Conservation (phyloP, 2,888 invertebrate genomes). For the Boloria euphrosyne region DNA sequence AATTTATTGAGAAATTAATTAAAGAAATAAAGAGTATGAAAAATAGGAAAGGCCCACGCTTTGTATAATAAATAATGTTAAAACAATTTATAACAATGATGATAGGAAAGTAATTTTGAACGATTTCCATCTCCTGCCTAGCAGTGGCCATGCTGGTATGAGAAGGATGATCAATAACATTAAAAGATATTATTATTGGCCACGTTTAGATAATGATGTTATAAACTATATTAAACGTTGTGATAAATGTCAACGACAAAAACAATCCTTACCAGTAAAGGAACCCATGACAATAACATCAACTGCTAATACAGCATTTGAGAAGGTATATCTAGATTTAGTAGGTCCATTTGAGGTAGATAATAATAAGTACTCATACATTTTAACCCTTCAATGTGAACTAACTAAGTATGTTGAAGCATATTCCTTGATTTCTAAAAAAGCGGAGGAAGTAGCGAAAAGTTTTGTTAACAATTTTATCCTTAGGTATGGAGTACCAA, state of each 20-base stretch:
- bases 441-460: constrained; percentile 16
- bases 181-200: constrained; percentile 35
- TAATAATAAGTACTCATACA: constrained; percentile 28
- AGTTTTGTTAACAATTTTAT: constrained; percentile 33
- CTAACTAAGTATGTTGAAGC: constrained; percentile 11
- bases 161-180: constrained; percentile 35
- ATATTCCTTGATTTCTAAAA: constrained; percentile 23
- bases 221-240: constrained; percentile 30
- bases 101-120: constrained; percentile 30
- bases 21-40: constrained; percentile 18
- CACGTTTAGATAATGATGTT: constrained; percentile 31
- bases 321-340: constrained; percentile 38
- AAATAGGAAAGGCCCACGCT: constrained; percentile 25
- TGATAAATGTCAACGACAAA: constrained; percentile 35
- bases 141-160: constrained; percentile 35
- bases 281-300: constrained; percentile 38
- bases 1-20: constrained; percentile 19
- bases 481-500: constrained; percentile 27
- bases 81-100: constrained; percentile 25
- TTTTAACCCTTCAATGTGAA: constrained; percentile 25
- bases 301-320: constrained; percentile 34
- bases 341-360: constrained; percentile 38
- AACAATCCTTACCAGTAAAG: constrained; percentile 13
- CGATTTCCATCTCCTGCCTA: constrained; percentile 37
- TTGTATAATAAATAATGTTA: constrained; percentile 23